phyloP scores from a whole-genome alignment of 2,888 invertebrate species.

The Brachylomia viminalis region DNA sequence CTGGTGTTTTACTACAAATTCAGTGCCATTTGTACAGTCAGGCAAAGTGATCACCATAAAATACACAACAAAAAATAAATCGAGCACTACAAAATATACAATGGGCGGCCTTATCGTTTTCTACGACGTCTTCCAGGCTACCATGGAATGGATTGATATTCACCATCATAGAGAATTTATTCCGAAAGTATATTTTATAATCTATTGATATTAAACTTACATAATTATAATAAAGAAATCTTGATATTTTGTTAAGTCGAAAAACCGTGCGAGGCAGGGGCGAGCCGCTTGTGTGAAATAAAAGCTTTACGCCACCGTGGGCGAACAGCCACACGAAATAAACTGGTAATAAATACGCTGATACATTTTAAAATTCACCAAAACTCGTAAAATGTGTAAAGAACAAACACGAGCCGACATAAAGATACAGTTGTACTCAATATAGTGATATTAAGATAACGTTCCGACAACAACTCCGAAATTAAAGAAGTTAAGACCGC shows the following conservation, averaged over 20 bases:
- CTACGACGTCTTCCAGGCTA: no score
- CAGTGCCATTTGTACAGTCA: no score
- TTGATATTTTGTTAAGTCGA: neutral
- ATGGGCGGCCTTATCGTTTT: no score
- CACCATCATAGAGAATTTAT: neutral
- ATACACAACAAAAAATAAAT: no score
- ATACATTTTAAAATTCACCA: slow-evolving; percentile 57
- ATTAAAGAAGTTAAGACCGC: slow-evolving; percentile 31
- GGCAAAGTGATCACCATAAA: no score
- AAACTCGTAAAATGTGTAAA: slow-evolving; percentile 59
- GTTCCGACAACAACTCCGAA: slow-evolving; percentile 28
- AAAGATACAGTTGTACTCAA: slow-evolving; percentile 55
- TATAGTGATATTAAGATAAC: slow-evolving; percentile 58
- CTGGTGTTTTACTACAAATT: no score
- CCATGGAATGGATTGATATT: no score
- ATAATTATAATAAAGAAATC: neutral
- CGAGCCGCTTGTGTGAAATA: neutral
- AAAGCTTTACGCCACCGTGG: slow-evolving; percentile 22
- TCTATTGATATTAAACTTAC: neutral
- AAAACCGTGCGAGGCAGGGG: neutral
- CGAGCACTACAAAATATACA: no score
- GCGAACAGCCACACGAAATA: slow-evolving; percentile 29
- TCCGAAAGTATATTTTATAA: neutral
- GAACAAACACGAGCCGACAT: slow-evolving; percentile 62
- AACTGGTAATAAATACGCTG: slow-evolving; percentile 57